Percentiles rank a stretch among this genome's conserved stretches.
Conservation (phyloP, 2,888 invertebrate genomes). For the Kryphioiulus occultus region DNA sequence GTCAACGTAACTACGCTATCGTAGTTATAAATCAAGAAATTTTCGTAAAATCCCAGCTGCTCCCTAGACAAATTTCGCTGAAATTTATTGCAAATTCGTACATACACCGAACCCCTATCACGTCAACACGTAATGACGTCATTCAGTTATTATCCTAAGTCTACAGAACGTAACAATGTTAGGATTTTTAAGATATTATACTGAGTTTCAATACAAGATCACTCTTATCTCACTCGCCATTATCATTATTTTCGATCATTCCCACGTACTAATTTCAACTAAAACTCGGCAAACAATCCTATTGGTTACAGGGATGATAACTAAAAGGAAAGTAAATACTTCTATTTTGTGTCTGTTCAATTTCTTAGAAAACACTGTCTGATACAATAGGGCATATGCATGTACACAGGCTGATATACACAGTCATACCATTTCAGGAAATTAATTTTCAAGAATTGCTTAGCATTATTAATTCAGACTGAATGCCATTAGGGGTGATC, state of each 20-base stretch:
- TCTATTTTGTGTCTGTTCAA: not conserved
- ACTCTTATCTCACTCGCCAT: not conserved
- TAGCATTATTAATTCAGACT: too few species aligned
- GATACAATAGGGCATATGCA: too few species aligned
- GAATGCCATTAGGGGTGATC: too few species aligned
- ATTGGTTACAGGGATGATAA: not conserved
- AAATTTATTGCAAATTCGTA: not conserved
- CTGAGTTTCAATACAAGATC: not conserved
- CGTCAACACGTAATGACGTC: not conserved
- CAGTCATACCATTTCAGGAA: too few species aligned
- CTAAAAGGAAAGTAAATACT: not conserved
- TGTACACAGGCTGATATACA: too few species aligned
- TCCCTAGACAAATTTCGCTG: not conserved
- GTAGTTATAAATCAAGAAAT: not conserved
- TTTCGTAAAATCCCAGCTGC: not conserved
- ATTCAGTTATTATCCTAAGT: not conserved
- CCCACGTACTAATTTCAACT: not conserved
- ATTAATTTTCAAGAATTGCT: too few species aligned
- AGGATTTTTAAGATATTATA: not conserved
- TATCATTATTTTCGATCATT: not conserved
- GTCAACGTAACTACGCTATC: not conserved
- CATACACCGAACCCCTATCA: not conserved
- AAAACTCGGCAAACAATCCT: not conserved
- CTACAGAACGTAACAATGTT: too few species aligned
- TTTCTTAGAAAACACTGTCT: not conserved